Evolutionary conservation across 2,113 vertebrate species (phyloP), one percentile per base, ranked within the genome.

Genomic region (Dasyornis broadbenti): DNA sequence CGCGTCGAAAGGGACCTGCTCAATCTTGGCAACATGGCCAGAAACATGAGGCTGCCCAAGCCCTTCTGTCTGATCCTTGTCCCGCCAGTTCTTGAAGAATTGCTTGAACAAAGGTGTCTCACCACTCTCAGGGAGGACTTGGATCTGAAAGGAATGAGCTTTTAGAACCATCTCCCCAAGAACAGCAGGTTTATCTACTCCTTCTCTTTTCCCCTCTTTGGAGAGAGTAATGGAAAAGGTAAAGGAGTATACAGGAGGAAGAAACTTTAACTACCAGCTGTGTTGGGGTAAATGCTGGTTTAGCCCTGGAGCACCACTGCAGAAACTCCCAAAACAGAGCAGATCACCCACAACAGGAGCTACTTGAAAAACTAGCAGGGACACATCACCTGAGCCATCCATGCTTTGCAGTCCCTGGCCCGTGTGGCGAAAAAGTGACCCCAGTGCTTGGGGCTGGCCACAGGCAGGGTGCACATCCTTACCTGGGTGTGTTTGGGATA

Each of bases 101-200:
- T 99, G 99, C 96, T 99, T 99, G 97, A 99, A 99, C 79, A 99
- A 97, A 1, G 99, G 99, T 2, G 99, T 99, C 98, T 99, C 99
- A 0, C 99, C 99, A 5, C 97, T 98, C 96, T 99, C 99, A 0
- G 99, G 99, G 64, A 99, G 98, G 72, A 99, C 97, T 91, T 99
- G 98, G 79, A 99, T 42, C 98, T 98, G 96, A 59, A 94, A 93
- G 2, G 40, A 80, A 37, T 3, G 57, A 59, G 18, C 35, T 9
- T 49, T 87, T 59, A 71, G 65, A 75, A 85, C 18, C 52, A 44
- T 5, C 20, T 61, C n/a, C n/a, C 22, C 18, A 18, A 45, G 42
- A 71, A 78, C 18, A 56, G 28, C 75, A 92, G 28, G 13, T 65
- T 81, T 61, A n/a, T 49, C 42, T 53, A 28, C 1, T 3, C 28